Percentiles rank a stretch among this genome's conserved stretches.
phyloP scores from a whole-genome alignment of 2,888 invertebrate genomes.

The Chrysolina haemoptera region DNA sequence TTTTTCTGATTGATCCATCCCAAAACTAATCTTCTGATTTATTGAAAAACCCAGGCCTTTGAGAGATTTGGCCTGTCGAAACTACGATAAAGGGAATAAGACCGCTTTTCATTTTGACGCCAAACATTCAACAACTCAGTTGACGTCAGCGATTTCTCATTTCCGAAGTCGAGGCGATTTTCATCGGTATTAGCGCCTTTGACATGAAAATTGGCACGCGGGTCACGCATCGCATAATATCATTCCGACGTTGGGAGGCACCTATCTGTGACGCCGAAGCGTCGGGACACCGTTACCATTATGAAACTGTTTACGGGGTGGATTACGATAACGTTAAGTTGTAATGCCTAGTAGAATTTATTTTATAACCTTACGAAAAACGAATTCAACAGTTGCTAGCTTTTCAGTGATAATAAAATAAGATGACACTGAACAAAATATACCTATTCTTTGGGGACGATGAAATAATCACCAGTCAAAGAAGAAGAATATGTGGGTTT shows the following conservation, averaged over 20 bases:
- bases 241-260: conserved; percentile 31
- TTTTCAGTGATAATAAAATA: too few species aligned
- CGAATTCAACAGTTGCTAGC: too few species aligned
- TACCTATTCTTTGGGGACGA: too few species aligned
- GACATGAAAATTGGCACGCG: conserved; percentile 34
- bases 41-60: not conserved
- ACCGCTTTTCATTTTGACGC: not conserved
- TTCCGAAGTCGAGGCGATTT: conserved; percentile 33
- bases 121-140: conserved; percentile 16
- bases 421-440: too few species aligned
- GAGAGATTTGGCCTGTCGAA: not conserved
- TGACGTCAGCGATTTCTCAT: conserved; percentile 37
- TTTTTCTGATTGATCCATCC: too few species aligned
- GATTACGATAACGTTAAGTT: too few species aligned
- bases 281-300: conserved; percentile 9
- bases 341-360: too few species aligned
- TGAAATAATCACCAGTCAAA: too few species aligned
- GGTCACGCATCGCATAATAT: conserved; percentile 42
- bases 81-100: not conserved
- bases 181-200: conserved; percentile 36
- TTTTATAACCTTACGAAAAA: too few species aligned
- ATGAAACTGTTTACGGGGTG: conserved; percentile 5
- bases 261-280: conserved; percentile 30
- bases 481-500: too few species aligned
- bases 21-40: not conserved